phyloP scores from a whole-genome alignment of 2,888 invertebrate genomes.

The Sinodicranocentrus sp. region DNA sequence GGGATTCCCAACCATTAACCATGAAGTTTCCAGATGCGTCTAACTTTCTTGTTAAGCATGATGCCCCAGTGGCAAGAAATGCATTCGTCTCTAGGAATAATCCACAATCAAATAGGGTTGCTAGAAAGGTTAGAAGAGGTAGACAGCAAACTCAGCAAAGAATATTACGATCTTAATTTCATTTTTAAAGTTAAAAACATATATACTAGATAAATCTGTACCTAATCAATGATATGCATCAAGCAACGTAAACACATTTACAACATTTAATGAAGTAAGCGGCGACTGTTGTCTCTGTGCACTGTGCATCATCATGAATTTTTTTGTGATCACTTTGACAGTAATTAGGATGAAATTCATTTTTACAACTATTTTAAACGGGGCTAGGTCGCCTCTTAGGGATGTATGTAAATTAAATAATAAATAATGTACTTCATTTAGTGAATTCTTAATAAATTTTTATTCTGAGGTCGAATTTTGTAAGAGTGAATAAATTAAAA shows the following conservation, averaged over 20 bases:
- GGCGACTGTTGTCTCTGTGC: no score
- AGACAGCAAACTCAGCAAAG: slow-evolving; percentile 49
- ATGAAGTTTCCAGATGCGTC: slow-evolving; percentile 71
- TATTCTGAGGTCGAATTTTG: no score
- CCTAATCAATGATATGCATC: no score
- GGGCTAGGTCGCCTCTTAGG: no score
- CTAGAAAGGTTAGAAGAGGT: slow-evolving; percentile 65
- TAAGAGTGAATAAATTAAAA: no score
- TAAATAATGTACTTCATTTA: no score
- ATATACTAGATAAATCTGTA: background rate
- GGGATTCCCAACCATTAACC: slow-evolving; percentile 62
- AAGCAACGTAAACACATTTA: background rate
- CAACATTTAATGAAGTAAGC: no score
- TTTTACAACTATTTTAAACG: no score
- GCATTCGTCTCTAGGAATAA: slow-evolving; percentile 43
- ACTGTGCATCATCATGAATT: background rate
- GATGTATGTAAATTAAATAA: no score
- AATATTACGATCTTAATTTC: slow-evolving; percentile 12
- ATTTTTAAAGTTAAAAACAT: background rate
- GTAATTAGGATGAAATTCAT: no score
- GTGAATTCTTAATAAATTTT: no score
- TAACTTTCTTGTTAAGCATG: slow-evolving; percentile 18
- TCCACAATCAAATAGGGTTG: slow-evolving; percentile 22
- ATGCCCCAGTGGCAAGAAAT: slow-evolving; percentile 59
- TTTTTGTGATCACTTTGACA: slow-evolving; percentile 13